A percentile compares a stretch with the other conserved stretches of the same genome.
These are phyloP conservation scores for Pristionchus exspectatus DNA, from an alignment of 2,888 invertebrate genomes.

Conservation along the genomic window DNA sequence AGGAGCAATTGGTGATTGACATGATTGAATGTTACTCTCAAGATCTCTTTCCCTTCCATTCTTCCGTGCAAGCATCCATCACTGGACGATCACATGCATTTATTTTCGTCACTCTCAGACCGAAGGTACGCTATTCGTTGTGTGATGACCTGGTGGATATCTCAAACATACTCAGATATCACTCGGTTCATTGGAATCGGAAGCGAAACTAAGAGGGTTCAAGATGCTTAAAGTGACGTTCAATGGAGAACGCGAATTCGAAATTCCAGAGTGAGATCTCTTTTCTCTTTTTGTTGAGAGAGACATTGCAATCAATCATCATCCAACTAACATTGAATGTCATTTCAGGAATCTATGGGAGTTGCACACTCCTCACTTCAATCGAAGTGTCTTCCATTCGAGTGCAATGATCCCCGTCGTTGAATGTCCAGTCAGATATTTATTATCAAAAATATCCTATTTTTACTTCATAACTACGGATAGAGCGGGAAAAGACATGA, in stretches of 20 bases:
- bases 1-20: background rate
- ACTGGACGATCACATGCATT: constrained; percentile 19
- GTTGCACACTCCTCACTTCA: constrained; percentile 35
- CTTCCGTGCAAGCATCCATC: background rate
- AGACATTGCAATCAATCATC: background rate
- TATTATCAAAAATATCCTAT: background rate
- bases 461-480: background rate
- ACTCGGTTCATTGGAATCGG: constrained; percentile 1
- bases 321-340: background rate
- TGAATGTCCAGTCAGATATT: background rate
- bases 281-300: background rate
- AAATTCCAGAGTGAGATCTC: background rate
- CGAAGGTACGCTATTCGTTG: background rate
- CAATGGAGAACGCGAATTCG: background rate
- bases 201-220: background rate
- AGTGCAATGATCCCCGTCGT: background rate
- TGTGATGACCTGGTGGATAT: background rate
- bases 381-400: constrained; percentile 1
- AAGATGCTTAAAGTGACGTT: constrained; percentile 1
- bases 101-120: constrained; percentile 4
- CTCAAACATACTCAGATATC: background rate
- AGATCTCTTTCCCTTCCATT: constrained; percentile 22
- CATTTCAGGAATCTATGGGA: constrained; percentile 9
- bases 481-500: background rate
- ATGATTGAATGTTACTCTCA: background rate